phyloP scores from a whole-genome alignment of 2,797 vertebrate genomes.

The Threskiornis aethiopicus region DNA sequence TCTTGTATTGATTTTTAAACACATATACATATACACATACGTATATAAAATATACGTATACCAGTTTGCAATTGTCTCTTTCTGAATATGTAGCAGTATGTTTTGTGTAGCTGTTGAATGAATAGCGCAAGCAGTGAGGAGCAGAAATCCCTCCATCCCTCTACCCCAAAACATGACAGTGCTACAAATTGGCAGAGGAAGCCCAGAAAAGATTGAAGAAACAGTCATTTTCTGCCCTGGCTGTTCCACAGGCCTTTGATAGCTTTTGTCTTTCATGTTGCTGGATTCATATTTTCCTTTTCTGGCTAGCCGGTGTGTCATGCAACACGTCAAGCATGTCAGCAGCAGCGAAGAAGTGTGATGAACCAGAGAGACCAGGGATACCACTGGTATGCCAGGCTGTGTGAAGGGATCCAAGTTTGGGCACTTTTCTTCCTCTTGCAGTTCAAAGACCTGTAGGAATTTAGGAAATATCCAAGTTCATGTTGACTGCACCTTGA shows the following conservation, averaged over 20 bases:
- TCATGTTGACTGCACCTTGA: background rate
- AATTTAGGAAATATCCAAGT: background rate
- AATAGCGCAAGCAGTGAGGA: background rate
- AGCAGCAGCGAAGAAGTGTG: background rate
- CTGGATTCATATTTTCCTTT: background rate
- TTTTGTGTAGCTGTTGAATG: background rate
- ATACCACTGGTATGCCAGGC: background rate
- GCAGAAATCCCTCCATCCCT: background rate
- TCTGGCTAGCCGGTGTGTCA: background rate
- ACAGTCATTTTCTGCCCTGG: background rate
- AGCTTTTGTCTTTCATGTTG: background rate
- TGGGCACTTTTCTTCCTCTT: background rate
- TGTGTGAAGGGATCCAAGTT: background rate
- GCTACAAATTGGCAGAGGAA: background rate
- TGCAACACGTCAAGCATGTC: background rate
- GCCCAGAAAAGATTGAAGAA: background rate
- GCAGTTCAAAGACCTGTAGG: background rate
- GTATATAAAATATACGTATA: rapidly evolving
- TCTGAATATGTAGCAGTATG: background rate
- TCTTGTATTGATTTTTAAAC: background rate
- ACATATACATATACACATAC: rapidly evolving
- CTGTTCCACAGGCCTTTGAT: background rate
- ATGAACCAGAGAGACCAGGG: background rate
- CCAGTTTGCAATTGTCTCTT: background rate
- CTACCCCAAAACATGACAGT: background rate